Evolutionary conservation across 2,113 vertebrate genomes (phyloP).

Genomic region (Antechinus stuartii): DNA sequence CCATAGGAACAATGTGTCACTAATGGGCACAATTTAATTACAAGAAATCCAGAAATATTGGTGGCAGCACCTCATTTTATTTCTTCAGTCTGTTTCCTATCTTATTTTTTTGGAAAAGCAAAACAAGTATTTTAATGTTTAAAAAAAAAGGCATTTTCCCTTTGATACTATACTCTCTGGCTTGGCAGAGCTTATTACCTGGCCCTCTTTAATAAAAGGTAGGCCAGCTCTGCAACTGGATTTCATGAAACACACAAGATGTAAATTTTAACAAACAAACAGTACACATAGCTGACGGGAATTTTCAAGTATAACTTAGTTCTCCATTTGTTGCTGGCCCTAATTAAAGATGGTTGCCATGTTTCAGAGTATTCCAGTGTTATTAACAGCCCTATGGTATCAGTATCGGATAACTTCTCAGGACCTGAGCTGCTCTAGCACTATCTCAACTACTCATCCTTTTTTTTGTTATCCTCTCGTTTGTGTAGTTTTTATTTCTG

Average conservation of each 20-base stretch:
- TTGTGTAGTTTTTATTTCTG: background rate
- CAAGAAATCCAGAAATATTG: background rate
- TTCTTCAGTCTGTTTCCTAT: no score
- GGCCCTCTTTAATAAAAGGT: no score
- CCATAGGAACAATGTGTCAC: background rate
- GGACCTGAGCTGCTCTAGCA: background rate
- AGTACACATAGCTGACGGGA: no score
- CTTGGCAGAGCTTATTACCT: background rate
- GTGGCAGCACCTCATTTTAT: background rate
- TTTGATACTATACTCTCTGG: background rate
- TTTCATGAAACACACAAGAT: background rate
- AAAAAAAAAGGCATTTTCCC: background rate
- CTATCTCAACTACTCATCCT: background rate
- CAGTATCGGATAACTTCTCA: background rate
- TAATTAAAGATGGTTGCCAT: background rate
- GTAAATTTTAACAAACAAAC: background rate
- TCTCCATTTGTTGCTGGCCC: background rate
- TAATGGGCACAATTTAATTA: background rate
- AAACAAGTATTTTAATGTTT: background rate
- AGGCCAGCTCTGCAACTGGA: background rate
- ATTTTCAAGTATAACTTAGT: background rate
- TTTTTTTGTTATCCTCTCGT: background rate
- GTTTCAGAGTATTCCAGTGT: background rate
- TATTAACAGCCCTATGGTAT: background rate
- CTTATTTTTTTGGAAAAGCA: background rate